phyloP scores from a whole-genome alignment of 2,888 invertebrate species.

The Cosmia pyralina region DNA sequence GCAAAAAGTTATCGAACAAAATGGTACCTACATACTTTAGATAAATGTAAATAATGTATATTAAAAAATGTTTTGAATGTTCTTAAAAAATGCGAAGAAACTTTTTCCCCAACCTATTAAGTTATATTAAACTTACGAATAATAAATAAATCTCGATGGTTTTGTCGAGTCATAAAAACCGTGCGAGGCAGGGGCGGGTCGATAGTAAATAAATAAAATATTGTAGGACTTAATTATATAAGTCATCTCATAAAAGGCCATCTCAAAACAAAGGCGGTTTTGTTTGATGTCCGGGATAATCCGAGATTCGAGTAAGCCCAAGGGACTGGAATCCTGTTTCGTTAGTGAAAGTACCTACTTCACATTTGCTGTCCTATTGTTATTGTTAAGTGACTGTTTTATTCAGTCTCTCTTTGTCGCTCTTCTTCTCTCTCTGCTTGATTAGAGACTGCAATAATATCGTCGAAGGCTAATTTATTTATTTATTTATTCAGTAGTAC shows the following conservation, averaged over 20 bases:
- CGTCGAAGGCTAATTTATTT: no score
- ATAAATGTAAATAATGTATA: no score
- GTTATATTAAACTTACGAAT: neutral
- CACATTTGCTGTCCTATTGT: neutral
- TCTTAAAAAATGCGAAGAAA: no score
- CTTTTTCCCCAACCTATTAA: no score
- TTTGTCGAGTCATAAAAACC: neutral
- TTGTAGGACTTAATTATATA: conserved; percentile 4
- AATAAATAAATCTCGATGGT: neutral
- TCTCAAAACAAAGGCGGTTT: neutral
- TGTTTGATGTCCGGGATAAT: conserved; percentile 28
- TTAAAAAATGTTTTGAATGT: no score
- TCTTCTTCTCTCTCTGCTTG: neutral
- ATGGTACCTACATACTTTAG: no score
- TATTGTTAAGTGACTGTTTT: conserved; percentile 7
- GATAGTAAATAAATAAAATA: neutral
- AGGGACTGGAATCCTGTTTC: conserved; percentile 21
- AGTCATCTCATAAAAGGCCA: neutral
- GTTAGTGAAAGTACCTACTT: neutral
- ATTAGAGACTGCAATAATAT: neutral
- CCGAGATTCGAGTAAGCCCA: neutral
- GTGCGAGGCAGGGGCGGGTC: no score
- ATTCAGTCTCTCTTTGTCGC: neutral
- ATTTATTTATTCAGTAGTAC: no score
- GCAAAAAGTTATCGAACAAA: no score